These are phyloP conservation scores for Charaxes varanes DNA, from an alignment of 1,140 invertebrate genomes.

Conservation along the genomic window DNA sequence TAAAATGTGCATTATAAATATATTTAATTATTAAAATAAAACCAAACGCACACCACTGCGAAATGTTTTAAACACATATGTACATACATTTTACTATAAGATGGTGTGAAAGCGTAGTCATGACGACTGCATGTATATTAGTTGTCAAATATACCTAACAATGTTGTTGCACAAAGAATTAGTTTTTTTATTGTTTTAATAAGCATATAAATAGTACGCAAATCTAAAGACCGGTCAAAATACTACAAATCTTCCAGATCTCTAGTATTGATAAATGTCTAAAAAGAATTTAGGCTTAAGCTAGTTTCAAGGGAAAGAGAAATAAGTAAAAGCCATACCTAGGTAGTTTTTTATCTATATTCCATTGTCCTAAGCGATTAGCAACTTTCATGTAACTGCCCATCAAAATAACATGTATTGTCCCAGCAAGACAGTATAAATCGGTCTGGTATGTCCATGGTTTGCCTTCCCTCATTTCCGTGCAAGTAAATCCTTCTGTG, in stretches of 20 bases:
- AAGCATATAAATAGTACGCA: neutral
- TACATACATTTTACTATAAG: too few species aligned
- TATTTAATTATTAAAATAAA: too few species aligned
- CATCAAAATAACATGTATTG: conserved; percentile 89
- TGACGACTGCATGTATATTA: too few species aligned
- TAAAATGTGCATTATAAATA: too few species aligned
- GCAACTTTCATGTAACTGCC: conserved; percentile 91
- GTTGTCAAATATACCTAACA: too few species aligned
- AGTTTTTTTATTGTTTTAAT: too few species aligned
- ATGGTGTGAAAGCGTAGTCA: too few species aligned
- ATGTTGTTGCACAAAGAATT: too few species aligned
- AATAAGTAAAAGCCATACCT: conserved; percentile 67
- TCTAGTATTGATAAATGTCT: too few species aligned
- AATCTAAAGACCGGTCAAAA: neutral
- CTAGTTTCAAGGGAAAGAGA: neutral
- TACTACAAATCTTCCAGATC: too few species aligned
- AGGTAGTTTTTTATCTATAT: conserved; percentile 79
- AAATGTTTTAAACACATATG: too few species aligned
- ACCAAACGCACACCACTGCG: too few species aligned
- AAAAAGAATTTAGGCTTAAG: neutral
- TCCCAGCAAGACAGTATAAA: conserved; percentile 89
- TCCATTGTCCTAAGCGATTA: conserved; percentile 79
- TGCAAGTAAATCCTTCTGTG: conserved; percentile 87
- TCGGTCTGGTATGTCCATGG: conserved; percentile 96
- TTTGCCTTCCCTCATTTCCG: conserved; percentile 89